These are phyloP conservation scores for Apostichopus californicus DNA, from an alignment of 35 echinoderm and acorn worm species.

Conservation along the genomic window DNA sequence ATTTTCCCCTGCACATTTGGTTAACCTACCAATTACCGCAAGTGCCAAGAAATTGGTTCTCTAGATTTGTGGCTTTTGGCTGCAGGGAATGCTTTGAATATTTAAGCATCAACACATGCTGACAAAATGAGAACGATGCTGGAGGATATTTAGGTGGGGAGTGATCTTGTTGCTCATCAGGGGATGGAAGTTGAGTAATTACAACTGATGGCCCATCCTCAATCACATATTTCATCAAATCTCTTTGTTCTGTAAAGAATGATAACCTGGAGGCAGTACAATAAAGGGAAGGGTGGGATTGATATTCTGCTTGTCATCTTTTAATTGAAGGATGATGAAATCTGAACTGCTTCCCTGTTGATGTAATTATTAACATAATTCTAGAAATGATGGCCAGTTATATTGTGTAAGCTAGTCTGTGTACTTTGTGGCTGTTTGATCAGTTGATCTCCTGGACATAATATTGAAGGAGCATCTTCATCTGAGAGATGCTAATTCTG, in stretches of 20 bases:
- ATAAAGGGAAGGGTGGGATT: not conserved
- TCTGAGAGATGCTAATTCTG: too few species aligned
- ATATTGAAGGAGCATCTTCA: too few species aligned
- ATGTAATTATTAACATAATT: not conserved
- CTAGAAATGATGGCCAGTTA: too few species aligned
- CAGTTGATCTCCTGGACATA: too few species aligned
- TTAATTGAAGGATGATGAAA: not conserved
- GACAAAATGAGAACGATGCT: constrained; percentile 1
- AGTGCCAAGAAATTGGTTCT: not conserved
- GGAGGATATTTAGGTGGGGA: not conserved
- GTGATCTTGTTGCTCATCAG: constrained; percentile 3
- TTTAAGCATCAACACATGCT: constrained; percentile 19
- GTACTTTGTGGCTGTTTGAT: too few species aligned
- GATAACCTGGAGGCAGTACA: not conserved
- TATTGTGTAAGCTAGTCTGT: too few species aligned
- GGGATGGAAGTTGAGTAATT: constrained; percentile 17
- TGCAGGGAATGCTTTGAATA: constrained; percentile 18
- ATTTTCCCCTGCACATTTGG: not conserved
- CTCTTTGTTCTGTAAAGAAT: not conserved
- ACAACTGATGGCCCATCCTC: constrained; percentile 13
- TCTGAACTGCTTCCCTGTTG: not conserved
- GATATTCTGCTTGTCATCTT: not conserved
- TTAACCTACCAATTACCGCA: not conserved
- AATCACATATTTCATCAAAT: not conserved
- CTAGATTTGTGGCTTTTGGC: constrained; percentile 23